phyloP scores from a whole-genome alignment of 2,797 vertebrate genomes.

The Apodemus agrarius region DNA sequence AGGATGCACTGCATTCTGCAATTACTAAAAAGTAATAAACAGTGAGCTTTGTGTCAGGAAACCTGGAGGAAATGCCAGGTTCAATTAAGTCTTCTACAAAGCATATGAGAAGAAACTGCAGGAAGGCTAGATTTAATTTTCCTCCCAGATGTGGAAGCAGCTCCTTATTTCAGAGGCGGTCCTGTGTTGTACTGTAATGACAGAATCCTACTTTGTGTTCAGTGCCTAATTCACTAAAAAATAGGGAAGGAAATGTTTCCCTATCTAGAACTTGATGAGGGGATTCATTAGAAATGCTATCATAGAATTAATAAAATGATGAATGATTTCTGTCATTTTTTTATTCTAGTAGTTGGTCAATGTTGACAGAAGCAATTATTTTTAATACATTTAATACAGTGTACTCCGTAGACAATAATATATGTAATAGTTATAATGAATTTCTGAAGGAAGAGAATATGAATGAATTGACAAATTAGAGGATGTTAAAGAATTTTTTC shows the following conservation, averaged over 20 bases:
- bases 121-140: conserved; percentile 40
- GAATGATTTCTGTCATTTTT: conserved; percentile 69
- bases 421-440: conserved; percentile 12
- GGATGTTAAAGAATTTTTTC: conserved; percentile 35
- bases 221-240: conserved; percentile 69
- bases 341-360: conserved; percentile 65
- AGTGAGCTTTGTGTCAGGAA: conserved; percentile 38
- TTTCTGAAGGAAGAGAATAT: background rate
- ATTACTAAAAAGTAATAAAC: conserved; percentile 54
- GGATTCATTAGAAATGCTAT: conserved; percentile 61
- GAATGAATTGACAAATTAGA: background rate
- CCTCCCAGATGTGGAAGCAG: background rate
- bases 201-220: conserved; percentile 54
- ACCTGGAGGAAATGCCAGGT: conserved; percentile 10
- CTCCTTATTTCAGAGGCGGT: background rate
- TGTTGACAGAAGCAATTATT: conserved; percentile 75
- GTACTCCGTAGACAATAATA: conserved; percentile 61
- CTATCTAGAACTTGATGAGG: conserved; percentile 57
- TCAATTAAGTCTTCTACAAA: conserved; percentile 61
- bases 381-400: conserved; percentile 68
- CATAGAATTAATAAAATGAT: conserved; percentile 66
- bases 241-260: conserved; percentile 48
- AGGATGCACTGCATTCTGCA: background rate
- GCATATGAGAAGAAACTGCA: background rate
- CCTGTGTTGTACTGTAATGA: background rate